Percentiles rank a stretch among this genome's conserved stretches.
These are phyloP conservation scores for Oreochromis spilurus DNA, from an alignment of 2,113 vertebrate genomes.

Conservation along the genomic window DNA sequence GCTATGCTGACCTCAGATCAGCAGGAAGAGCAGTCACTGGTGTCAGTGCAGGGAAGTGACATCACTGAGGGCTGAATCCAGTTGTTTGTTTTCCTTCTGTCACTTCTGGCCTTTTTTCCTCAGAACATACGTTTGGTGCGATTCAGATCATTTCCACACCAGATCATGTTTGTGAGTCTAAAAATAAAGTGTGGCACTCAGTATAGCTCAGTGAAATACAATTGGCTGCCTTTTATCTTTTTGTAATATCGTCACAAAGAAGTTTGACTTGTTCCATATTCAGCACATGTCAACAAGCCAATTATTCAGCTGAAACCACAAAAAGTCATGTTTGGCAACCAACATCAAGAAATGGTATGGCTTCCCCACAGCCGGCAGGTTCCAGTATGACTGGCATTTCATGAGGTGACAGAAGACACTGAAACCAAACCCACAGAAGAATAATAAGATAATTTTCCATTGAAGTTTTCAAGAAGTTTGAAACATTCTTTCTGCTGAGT, in stretches of 20 bases:
- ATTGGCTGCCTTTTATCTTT: neutral
- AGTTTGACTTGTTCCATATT: neutral
- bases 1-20: neutral
- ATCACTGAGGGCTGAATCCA: neutral
- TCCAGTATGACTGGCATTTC: neutral
- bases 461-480: neutral
- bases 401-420: neutral
- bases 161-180: neutral
- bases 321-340: neutral
- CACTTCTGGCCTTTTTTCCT: neutral
- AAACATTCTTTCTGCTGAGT: neutral
- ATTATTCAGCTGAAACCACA: neutral
- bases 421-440: neutral
- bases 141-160: neutral
- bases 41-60: constrained; percentile 1
- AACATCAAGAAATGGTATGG: neutral
- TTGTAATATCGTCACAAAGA: neutral
- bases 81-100: neutral
- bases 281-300: neutral
- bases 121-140: neutral
- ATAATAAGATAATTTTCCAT: neutral
- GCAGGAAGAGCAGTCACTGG: neutral
- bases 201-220: neutral
- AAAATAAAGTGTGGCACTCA: neutral
- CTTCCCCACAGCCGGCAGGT: neutral